phyloP scores from a whole-genome alignment of 2,888 invertebrate species.

The Sipha maydis region DNA sequence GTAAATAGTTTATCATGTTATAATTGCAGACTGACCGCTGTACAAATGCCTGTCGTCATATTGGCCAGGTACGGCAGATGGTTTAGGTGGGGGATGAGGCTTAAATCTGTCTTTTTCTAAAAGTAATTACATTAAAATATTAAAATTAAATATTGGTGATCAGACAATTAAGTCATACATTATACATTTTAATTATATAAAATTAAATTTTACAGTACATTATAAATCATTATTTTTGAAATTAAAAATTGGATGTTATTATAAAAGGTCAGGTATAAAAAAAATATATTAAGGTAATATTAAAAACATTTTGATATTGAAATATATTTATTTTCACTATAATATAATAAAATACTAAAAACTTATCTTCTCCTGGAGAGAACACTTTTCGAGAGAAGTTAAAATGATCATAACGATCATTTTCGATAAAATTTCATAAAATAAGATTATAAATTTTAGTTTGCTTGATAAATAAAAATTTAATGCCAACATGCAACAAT shows the following conservation, averaged over 20 bases:
- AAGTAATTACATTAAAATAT: conserved; percentile 48
- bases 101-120: conserved; percentile 85
- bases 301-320: neutral
- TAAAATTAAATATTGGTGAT: neutral
- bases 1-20: neutral
- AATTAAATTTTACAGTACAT: neutral
- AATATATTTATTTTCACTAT: neutral
- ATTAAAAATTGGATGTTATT: neutral
- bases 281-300: neutral
- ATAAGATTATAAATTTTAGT: neutral
- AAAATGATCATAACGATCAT: neutral
- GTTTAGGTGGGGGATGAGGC: conserved; percentile 90
- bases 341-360: too few species aligned
- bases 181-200: neutral
- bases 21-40: conserved; percentile 65
- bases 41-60: conserved; percentile 68
- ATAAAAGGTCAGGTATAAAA: neutral
- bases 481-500: neutral
- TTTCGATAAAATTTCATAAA: neutral
- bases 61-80: conserved; percentile 72
- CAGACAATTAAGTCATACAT: neutral
- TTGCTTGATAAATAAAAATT: neutral
- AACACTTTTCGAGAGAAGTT: too few species aligned
- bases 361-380: too few species aligned
- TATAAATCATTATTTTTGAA: neutral